Evolutionary conservation across 1,140 invertebrate species (phyloP), one percentile per base, ranked within the genome.

Genomic region (Onthophagus taurus): DNA sequence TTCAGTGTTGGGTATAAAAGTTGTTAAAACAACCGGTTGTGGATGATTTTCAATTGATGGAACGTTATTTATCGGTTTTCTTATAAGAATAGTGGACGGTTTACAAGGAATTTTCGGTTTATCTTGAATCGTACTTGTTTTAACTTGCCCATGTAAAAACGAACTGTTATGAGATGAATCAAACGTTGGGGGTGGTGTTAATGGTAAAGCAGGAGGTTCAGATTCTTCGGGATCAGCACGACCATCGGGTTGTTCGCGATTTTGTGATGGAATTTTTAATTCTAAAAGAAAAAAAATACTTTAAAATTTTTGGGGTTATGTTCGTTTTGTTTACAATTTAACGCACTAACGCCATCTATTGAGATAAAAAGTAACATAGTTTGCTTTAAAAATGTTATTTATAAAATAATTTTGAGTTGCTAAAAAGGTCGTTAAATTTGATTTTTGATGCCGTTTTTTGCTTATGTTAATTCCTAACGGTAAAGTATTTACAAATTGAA

Each of bases 161-260:
- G 83, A 85, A 4, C 75, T 66, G 29, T 61, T 55, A 2, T 34
- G 31, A 14, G 7, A 7, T 4, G 48, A 39, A 57, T 81, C 77
- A 30, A 76, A 55, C 2, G 53, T 59, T 2, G 75, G 74, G 12
- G 77, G 70, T 11, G 79, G 77, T 21, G 74, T 80, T 38, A 72
- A 72, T 0, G 80, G 79, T 43, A 83, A 57, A 1, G 78, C 79
- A 1, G 81, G 72, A 13, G 64, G 56, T 64, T 83, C 79, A 3
- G 60, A 65, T 0, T 69, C 76, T 52, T 85, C 81, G 2, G 83
- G 81, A 65, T 86, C 83, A 12, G 83, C 83, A 50, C 79, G 76
- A 4, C 84, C 85, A 51, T 88, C 84, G 0, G 84, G 84, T 48
- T 81, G 67, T 53, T 87, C 84, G 3, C 85, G 48, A 55, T 39